Base-by-base conservation (phyloP, 2,113 vertebrate species). In the Strix aluco region DNA sequence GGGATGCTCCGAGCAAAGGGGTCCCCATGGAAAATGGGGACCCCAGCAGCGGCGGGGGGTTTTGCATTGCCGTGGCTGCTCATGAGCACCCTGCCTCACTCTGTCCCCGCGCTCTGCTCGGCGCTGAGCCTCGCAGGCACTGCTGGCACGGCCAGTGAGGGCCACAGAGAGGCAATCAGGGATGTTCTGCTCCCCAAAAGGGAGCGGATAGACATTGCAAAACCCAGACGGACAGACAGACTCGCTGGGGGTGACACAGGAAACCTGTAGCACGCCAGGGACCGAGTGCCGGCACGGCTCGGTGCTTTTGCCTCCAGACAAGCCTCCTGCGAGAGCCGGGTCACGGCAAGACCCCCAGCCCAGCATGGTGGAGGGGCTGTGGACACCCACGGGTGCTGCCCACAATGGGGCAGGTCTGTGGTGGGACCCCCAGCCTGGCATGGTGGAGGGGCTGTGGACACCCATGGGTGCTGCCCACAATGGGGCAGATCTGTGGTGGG, bases 291-390 rank as follows among this genome's bases (percentile, higher is more conserved):
- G 4, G 59, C 90, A 91, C 38, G 13, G 90, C 71, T 95, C 70
- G 1, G 61, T 47, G 95, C 94, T 27, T 42, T 57, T 6, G 0
- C 42, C 89, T 66, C 77, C 86, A 86, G 86, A 81, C 10, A 5
- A 1, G 9, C 25, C 30, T 16, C 40, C 77, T 1, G 2, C 0
- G 16, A 16, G 61, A 78, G 78, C 17, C 1, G 5, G 38, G 63
- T 10, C 0, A 5, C 0, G 14, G 32, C 65, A 13, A 34, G 21
- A 59, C 9, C 42, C 67, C 18, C 1, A 1, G 59, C 42, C 7
- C 1, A 3, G 38, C 0, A 0, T 3, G 2, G 51, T 2, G 0
- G 72, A 1, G 58, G 30, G 54, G 66, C 32, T 40, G n/a, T 1
- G 20, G 32, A 29, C 5, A 10, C 51, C 66, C 65, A 3, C 0